Conservation (phyloP, 1,140 invertebrate genomes). For the Chironomus tepperi region DNA sequence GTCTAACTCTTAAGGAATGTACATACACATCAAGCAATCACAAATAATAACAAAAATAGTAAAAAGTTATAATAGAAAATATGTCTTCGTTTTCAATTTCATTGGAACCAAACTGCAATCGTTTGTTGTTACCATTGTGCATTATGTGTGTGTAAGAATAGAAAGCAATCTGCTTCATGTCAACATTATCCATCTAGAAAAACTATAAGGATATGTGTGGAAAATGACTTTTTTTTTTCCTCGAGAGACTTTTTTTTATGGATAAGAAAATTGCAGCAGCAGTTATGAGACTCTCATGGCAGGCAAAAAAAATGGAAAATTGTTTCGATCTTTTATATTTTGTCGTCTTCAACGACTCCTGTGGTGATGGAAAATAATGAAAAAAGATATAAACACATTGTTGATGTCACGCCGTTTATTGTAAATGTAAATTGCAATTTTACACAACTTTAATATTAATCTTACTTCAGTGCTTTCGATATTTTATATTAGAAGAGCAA, state of each 20-base stretch:
- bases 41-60: background rate
- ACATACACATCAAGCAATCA: background rate
- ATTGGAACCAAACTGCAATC: too few species aligned
- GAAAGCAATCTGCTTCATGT: background rate
- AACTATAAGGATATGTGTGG: too few species aligned
- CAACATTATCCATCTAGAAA: background rate
- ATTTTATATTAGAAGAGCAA: too few species aligned
- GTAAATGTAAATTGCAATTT: background rate
- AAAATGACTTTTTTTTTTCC: too few species aligned
- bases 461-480: too few species aligned
- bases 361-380: background rate
- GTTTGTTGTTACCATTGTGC: too few species aligned
- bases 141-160: too few species aligned
- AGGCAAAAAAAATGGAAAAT: too few species aligned
- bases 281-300: background rate
- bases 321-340: background rate
- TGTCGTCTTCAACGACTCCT: background rate
- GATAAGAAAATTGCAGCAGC: background rate
- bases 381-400: background rate
- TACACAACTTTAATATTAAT: too few species aligned
- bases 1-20: background rate
- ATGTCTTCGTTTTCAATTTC: too few species aligned
- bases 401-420: background rate
- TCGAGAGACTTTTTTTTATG: too few species aligned
- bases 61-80: too few species aligned